These are phyloP conservation scores for Strix aluco DNA, from an alignment of 2,113 vertebrate species.

Conservation along the genomic window DNA sequence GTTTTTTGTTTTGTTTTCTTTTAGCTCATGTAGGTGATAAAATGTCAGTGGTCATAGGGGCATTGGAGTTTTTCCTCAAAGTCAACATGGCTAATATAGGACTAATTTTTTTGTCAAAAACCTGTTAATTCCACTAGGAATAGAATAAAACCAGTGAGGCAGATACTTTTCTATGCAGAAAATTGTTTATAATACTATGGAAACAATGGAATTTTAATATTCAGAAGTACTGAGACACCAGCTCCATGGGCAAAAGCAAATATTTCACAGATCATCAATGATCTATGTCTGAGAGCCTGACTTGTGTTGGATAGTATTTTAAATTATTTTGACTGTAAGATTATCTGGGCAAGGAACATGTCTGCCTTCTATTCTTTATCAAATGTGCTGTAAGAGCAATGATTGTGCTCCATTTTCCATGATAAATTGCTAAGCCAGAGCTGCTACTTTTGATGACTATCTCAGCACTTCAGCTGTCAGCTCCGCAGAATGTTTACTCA, in stretches of 20 bases:
- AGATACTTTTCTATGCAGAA: not conserved
- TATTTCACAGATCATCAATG: not conserved
- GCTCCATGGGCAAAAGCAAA: not conserved
- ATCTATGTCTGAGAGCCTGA: not conserved
- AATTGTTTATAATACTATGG: not conserved
- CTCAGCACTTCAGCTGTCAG: slow-evolving; percentile 53
- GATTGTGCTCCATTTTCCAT: slow-evolving; percentile 39
- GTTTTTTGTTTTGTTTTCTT: not conserved
- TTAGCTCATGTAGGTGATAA: not conserved
- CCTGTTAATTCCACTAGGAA: not conserved
- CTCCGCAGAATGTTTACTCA: slow-evolving; percentile 34
- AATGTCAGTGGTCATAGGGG: not conserved
- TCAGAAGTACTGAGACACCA: not conserved
- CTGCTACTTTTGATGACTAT: slow-evolving; percentile 54
- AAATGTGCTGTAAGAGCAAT: slow-evolving; percentile 4
- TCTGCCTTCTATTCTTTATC: slow-evolving; percentile 40
- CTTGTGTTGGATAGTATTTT: not conserved
- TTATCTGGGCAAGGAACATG: not conserved
- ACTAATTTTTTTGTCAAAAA: not conserved
- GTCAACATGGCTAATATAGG: not conserved
- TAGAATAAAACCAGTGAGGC: not conserved
- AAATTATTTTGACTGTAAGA: not conserved
- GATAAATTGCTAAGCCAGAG: slow-evolving; percentile 37
- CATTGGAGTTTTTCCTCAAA: not conserved
- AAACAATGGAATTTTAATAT: not conserved